These are phyloP conservation scores for Dissostichus mawsoni DNA, from an alignment of 2,113 vertebrate genomes.

Conservation along the genomic window DNA sequence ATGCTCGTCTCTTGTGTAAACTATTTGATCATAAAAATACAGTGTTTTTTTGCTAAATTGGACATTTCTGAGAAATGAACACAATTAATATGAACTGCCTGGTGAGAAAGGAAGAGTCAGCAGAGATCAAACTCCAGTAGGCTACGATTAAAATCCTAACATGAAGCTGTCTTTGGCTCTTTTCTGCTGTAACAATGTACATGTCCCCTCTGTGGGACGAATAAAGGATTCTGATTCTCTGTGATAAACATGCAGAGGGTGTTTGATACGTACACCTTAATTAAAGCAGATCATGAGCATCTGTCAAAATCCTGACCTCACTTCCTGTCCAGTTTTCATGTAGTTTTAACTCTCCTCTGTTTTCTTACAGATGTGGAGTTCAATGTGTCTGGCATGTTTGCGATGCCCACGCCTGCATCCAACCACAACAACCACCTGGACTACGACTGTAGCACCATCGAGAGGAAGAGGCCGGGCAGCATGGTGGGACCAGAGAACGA, in stretches of 20 bases:
- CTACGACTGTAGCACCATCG: slow-evolving; percentile 88
- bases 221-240: no score
- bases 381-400: slow-evolving; percentile 96
- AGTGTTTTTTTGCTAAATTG: no score
- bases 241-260: not conserved
- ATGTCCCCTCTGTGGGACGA: no score
- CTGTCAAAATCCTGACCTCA: not conserved
- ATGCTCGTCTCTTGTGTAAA: no score
- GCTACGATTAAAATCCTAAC: no score
- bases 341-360: not conserved
- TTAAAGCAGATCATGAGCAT: not conserved
- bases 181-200: no score
- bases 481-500: slow-evolving; percentile 93
- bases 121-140: not conserved
- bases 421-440: slow-evolving; percentile 90
- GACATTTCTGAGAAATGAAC: not conserved
- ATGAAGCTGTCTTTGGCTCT: no score
- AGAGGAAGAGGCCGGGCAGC: slow-evolving; percentile 94
- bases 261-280: no score
- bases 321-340: not conserved
- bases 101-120: not conserved
- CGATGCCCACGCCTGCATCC: slow-evolving; percentile 87
- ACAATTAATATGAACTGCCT: not conserved
- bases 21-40: no score
- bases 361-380: slow-evolving; percentile 92